phyloP scores from a whole-genome alignment of 1,140 invertebrate genomes.

The Copidosoma floridanum region DNA sequence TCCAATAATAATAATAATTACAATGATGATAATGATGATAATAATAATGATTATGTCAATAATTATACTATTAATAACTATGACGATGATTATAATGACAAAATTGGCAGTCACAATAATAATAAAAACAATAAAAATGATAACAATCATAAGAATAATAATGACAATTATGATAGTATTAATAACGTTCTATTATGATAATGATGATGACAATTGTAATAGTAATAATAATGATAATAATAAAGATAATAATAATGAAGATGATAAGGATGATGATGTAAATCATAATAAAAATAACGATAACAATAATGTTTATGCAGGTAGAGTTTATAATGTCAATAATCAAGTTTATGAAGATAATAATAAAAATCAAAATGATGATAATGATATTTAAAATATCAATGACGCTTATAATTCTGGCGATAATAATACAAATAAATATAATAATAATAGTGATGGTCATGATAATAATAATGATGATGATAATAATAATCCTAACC shows the following conservation, averaged over 20 bases:
- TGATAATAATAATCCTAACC: not conserved
- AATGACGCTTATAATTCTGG: not conserved
- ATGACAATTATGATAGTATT: not conserved
- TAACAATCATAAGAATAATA: not conserved
- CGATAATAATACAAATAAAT: not conserved
- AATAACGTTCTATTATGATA: too few species aligned
- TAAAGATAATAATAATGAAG: not conserved
- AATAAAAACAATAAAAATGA: not conserved
- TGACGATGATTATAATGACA: not conserved
- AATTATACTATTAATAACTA: not conserved
- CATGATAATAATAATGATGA: not conserved
- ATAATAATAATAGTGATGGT: not conserved
- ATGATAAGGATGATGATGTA: not conserved
- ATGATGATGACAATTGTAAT: not conserved
- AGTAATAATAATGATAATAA: not conserved
- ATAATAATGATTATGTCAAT: too few species aligned
- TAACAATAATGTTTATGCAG: not conserved
- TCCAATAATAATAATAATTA: too few species aligned
- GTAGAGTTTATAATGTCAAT: too few species aligned
- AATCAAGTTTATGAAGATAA: not conserved
- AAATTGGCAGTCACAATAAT: not conserved
- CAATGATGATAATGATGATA: not conserved
- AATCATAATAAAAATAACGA: not conserved
- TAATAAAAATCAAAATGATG: not conserved
- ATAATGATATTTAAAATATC: not conserved